Conservation (phyloP, 1,140 invertebrate species). For the Dendroctonus ponderosae region DNA sequence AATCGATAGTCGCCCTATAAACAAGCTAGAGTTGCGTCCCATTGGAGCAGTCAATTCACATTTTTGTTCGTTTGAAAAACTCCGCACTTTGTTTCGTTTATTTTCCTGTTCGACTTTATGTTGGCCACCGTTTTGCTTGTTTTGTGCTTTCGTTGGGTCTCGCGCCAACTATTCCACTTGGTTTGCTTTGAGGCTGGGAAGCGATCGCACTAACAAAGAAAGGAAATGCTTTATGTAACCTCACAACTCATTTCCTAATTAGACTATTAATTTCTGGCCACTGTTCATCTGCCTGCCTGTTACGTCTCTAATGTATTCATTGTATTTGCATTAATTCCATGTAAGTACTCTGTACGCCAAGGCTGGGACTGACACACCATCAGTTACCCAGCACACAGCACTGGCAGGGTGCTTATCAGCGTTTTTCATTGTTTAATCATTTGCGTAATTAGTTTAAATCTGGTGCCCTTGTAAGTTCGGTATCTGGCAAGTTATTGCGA, state of each 20-base stretch:
- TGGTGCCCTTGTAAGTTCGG: neutral
- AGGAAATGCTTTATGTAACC: no score
- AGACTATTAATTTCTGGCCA: no score
- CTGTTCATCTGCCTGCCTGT: no score
- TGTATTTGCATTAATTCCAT: no score
- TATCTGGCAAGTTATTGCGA: neutral
- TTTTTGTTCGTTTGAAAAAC: neutral
- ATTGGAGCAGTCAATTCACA: neutral
- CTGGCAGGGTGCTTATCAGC: neutral
- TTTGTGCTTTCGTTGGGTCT: slow-evolving; percentile 7
- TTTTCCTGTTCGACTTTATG: slow-evolving; percentile 2
- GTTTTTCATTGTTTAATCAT: neutral
- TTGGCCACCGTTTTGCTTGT: slow-evolving; percentile 4
- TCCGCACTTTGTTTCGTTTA: slow-evolving; percentile 3
- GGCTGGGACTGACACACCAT: no score
- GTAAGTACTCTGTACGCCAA: no score
- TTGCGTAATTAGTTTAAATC: neutral
- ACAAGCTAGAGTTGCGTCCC: neutral
- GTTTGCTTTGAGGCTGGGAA: neutral
- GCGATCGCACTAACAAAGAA: no score
- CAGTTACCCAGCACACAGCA: neutral
- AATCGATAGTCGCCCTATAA: neutral
- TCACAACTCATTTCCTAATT: no score
- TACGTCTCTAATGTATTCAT: no score
- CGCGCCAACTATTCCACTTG: slow-evolving; percentile 1